Conservation (phyloP, 2,113 vertebrate species). For the Triplophysa tibetana region DNA sequence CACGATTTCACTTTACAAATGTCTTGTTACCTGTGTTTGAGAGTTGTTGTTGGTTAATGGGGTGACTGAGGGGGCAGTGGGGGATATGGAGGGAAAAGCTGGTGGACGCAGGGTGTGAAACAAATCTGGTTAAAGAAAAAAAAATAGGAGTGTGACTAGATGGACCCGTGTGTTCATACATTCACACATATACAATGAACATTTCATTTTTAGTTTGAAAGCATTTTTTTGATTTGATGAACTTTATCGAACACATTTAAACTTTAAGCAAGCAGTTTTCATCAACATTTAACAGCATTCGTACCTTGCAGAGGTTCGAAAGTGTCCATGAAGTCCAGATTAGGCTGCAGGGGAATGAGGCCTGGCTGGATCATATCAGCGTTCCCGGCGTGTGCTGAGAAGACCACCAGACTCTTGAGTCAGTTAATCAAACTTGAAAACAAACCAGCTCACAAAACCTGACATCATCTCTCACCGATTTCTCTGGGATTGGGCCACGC, state of each 20-base stretch:
- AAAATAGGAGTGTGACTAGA: background rate
- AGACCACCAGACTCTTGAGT: background rate
- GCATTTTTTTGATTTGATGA: too few species aligned
- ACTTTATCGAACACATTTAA: too few species aligned
- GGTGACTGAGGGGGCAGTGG: conserved; percentile 71
- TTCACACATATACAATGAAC: background rate
- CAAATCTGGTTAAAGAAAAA: conserved; percentile 78
- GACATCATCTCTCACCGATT: conserved; percentile 78
- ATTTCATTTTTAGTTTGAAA: too few species aligned
- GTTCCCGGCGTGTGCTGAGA: conserved; percentile 89
- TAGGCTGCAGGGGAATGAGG: conserved; percentile 94
- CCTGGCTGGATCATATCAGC: conserved; percentile 99
- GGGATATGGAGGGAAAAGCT: conserved; percentile 75
- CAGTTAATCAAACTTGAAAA: background rate
- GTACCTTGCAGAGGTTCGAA: conserved; percentile 95
- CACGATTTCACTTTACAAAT: background rate
- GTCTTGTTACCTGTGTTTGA: conserved; percentile 82
- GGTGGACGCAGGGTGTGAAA: conserved; percentile 83
- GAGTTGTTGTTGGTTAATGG: conserved; percentile 74
- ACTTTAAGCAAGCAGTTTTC: too few species aligned
- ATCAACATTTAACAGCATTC: background rate
- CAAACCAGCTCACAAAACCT: background rate
- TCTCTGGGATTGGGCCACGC: conserved; percentile 92
- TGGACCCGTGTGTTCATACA: background rate
- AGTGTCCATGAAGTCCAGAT: conserved; percentile 97